Conservation (phyloP, 2,888 invertebrate species). For the Lycocerus yunnanus region DNA sequence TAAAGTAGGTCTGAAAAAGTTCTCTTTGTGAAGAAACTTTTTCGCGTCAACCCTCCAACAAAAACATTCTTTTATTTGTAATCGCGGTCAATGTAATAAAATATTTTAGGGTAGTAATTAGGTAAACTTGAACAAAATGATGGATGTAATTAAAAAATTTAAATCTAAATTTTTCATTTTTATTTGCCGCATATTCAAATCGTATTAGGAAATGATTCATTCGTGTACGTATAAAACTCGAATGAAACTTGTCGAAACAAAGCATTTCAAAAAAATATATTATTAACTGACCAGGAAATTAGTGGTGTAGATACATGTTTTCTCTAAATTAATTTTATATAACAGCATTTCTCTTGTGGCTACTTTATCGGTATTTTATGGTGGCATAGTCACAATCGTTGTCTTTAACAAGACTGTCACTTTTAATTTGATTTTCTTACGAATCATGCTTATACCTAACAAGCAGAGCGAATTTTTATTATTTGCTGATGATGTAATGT, state of each 20-base stretch:
- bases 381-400: neutral
- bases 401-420: neutral
- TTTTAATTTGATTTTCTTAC: neutral
- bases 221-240: neutral
- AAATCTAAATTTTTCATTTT: too few species aligned
- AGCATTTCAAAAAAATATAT: too few species aligned
- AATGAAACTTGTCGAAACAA: too few species aligned
- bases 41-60: neutral
- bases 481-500: neutral
- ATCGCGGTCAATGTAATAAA: neutral
- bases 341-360: neutral
- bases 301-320: too few species aligned
- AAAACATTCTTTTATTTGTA: neutral
- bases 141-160: too few species aligned
- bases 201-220: neutral
- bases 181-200: too few species aligned
- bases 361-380: neutral
- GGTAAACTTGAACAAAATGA: neutral
- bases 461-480: neutral
- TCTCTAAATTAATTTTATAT: neutral
- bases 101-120: neutral
- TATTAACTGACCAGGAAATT: too few species aligned
- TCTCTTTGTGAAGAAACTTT: neutral
- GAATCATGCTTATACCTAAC: neutral
- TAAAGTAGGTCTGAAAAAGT: neutral